Evolutionary conservation across 2,113 vertebrate genomes (phyloP), one percentile per base, ranked within the genome.

Genomic region (Monopterus albus): DNA sequence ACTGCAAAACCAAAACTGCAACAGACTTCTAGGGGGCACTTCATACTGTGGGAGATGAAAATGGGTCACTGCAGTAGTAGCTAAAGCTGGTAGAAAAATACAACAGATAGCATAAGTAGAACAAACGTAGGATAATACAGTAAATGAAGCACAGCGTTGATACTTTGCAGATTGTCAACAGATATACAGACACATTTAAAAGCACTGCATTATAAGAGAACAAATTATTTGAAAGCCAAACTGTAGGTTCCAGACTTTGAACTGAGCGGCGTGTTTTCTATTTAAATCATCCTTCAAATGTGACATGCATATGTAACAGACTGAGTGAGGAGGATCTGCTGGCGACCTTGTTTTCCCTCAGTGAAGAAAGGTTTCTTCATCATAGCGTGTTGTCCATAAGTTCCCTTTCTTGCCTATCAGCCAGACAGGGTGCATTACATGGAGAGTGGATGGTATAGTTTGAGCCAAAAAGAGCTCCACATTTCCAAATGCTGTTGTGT

Each of bases 401-500:
- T 28, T 40, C 14, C 39, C 56, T 38, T 29, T 61, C 23, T 42
- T 40, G 13, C 3, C 52, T 7, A 21, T 75, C 57, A 33, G 29
- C 51, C n/a, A 17, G 40, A 33, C 50, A 20, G 10, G n/a, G 43
- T 52, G 23, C 55, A 80, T 85, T 55, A 71, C 65, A 55, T 53
- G 28, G 13, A 61, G 65, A 26, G 68, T 63, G 36, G 47, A 79
- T 66, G 36, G 61, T 40, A 11, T 55, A 25, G 49, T 58, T 68
- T 29, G 36, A 35, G 49, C 56, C 59, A 57, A 59, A 68, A 20
- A 61, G 20, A 50, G 7, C 25, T 55, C 35, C 40, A 18, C 38
- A 42, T 73, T 62, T 73, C 66, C 57, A 70, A 38, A 20, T 57
- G 49, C 74, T 45, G 68, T 90, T 82, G 61, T 81, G 71, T 53